phyloP scores from a whole-genome alignment of 2,113 vertebrate species.

The Myanophis thanlyinensis region DNA sequence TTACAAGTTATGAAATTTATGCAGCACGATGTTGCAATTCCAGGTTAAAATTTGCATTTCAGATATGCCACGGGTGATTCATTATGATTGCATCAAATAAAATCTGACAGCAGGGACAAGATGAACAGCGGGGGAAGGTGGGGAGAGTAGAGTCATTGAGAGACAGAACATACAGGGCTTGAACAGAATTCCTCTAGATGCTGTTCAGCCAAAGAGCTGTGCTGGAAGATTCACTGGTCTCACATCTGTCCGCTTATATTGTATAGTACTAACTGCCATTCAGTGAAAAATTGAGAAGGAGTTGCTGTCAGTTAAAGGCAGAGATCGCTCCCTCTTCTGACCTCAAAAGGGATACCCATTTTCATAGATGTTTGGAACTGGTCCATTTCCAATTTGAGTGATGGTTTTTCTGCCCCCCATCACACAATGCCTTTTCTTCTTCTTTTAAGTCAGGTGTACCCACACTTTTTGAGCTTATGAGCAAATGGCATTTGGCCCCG shows the following conservation, averaged over 20 bases:
- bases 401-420: rapidly evolving
- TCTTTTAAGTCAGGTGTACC: no score
- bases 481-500: no score
- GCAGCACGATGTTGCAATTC: constrained; percentile 56
- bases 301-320: not conserved
- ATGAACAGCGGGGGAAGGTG: constrained; percentile 27
- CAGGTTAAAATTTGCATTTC: constrained; percentile 47
- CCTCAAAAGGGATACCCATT: not conserved
- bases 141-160: not conserved
- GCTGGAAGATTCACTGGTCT: not conserved
- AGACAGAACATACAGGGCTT: not conserved
- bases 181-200: not conserved
- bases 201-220: not conserved
- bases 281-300: not conserved
- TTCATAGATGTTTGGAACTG: not conserved
- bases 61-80: constrained; percentile 27
- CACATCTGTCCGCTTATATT: not conserved
- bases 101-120: constrained; percentile 42
- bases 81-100: constrained; percentile 41
- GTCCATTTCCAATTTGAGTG: not conserved
- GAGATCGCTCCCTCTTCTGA: not conserved
- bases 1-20: constrained; percentile 46
- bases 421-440: not conserved
- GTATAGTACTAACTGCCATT: not conserved
- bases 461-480: no score